Conservation (phyloP, 2,113 vertebrate species). For the Garra rufa region DNA sequence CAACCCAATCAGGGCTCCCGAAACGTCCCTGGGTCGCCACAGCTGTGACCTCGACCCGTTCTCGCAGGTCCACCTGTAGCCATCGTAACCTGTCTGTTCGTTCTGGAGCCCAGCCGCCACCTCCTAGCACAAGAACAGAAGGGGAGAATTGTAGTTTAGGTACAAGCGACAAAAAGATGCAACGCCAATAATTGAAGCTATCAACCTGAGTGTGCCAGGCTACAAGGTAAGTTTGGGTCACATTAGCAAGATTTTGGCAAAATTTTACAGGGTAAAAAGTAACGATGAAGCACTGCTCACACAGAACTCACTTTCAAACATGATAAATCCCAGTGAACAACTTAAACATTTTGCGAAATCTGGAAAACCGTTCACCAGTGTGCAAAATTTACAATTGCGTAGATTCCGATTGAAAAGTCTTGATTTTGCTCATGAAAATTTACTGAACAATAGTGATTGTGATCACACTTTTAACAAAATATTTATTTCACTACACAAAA, state of each 20-base stretch:
- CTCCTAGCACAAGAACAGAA: conserved; percentile 66
- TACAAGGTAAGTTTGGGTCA: background rate
- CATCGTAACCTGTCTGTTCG: conserved; percentile 76
- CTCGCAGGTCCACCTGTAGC: conserved; percentile 85
- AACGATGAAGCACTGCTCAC: background rate
- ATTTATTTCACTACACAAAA: background rate
- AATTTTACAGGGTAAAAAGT: background rate
- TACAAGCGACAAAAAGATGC: background rate
- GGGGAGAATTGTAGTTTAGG: background rate
- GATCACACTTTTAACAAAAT: background rate
- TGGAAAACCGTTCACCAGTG: background rate
- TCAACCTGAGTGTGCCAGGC: background rate
- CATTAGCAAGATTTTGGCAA: background rate
- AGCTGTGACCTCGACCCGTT: conserved; percentile 80
- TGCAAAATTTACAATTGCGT: background rate
- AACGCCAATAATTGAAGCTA: background rate
- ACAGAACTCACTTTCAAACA: background rate
- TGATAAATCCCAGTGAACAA: background rate
- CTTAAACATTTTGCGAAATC: background rate
- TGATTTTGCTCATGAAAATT: background rate
- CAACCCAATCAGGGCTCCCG: conserved; percentile 85
- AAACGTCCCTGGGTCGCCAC: conserved; percentile 83
- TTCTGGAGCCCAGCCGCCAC: conserved; percentile 82
- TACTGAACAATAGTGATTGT: background rate
- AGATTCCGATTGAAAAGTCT: background rate